Evolutionary conservation across 2,113 vertebrate species (phyloP).

Genomic region (Antigone vipio): DNA sequence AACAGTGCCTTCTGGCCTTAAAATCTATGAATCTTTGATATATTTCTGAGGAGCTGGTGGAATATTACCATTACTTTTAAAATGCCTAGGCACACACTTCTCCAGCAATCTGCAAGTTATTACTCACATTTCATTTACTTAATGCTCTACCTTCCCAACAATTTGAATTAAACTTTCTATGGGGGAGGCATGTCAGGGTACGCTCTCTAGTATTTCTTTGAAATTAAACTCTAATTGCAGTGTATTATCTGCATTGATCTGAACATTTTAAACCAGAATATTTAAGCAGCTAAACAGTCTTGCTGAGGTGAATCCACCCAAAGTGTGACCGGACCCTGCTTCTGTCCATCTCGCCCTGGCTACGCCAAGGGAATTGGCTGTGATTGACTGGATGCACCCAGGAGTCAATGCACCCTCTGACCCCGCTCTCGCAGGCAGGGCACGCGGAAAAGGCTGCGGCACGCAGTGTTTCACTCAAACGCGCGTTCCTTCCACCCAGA

Average conservation of each 20-base stretch:
- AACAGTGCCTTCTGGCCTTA: constrained; percentile 51
- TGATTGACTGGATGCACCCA: neutral
- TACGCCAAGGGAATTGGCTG: neutral
- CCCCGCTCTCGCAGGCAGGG: neutral
- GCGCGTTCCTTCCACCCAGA: neutral
- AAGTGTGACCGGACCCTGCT: neutral
- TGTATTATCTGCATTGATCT: neutral
- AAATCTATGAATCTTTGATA: constrained; percentile 44
- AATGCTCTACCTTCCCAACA: constrained; percentile 11
- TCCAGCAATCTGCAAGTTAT: constrained; percentile 23
- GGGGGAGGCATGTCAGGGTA: neutral
- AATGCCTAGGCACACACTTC: constrained; percentile 33
- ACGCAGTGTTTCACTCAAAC: neutral
- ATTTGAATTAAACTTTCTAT: constrained; percentile 10
- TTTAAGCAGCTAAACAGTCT: neutral
- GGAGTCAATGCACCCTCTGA: neutral
- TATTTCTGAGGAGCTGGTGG: constrained; percentile 21
- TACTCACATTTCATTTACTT: constrained; percentile 52
- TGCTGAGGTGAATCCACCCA: neutral
- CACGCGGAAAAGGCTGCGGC: neutral
- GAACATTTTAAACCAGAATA: neutral
- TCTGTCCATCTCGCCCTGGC: neutral
- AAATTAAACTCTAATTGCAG: constrained; percentile 32
- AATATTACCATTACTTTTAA: constrained; percentile 31
- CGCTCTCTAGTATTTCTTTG: neutral